These are phyloP conservation scores for Chiropotes sagulatus DNA, from an alignment of 2,797 vertebrate species.

Conservation along the genomic window DNA sequence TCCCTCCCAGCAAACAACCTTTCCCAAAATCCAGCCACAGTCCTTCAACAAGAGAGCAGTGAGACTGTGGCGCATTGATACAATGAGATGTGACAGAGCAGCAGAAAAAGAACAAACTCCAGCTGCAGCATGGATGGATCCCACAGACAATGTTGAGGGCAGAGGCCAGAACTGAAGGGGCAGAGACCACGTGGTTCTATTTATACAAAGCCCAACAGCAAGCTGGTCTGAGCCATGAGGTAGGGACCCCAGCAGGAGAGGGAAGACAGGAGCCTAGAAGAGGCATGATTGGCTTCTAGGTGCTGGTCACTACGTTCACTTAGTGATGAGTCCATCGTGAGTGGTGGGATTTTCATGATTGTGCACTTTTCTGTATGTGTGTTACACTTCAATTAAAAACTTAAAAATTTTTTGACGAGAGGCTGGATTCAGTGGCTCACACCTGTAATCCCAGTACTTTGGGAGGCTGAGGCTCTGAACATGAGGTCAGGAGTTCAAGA, in stretches of 20 bases:
- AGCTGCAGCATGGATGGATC: neutral
- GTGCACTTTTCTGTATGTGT: neutral
- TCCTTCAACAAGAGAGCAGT: neutral
- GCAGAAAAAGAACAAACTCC: neutral
- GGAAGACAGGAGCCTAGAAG: neutral
- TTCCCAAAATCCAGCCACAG: neutral
- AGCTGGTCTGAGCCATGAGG: neutral
- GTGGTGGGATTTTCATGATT: neutral
- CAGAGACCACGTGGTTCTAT: neutral
- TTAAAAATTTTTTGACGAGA: neutral
- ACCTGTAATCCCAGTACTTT: neutral
- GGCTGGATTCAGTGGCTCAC: neutral
- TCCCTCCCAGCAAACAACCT: neutral
- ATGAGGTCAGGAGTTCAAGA: neutral
- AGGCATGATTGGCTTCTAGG: neutral
- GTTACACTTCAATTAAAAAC: neutral
- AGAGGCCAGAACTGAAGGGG: neutral
- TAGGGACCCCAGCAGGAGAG: neutral
- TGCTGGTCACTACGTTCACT: neutral
- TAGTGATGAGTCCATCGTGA: neutral
- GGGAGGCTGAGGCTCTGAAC: neutral
- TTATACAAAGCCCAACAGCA: neutral
- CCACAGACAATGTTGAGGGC: neutral
- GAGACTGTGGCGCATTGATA: fast-evolving
- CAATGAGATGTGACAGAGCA: neutral